A percentile compares a stretch with the other conserved stretches of the same genome.
These are phyloP conservation scores for Vultur gryphus DNA, from an alignment of 2,797 vertebrate genomes.

Conservation along the genomic window DNA sequence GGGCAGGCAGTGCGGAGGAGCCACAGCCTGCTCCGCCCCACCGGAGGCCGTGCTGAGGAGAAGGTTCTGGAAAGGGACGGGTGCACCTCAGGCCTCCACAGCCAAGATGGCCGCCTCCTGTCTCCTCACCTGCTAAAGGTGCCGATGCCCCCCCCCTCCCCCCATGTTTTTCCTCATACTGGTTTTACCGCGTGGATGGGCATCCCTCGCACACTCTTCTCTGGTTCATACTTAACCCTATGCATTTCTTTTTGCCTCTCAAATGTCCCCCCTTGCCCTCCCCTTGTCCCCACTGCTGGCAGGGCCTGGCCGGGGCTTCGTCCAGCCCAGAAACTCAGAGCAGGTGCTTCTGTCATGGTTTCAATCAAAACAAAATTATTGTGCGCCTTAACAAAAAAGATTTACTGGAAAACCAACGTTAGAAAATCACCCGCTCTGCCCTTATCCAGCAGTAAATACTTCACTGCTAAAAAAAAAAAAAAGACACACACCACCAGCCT, in stretches of 20 bases:
- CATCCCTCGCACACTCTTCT: rapidly evolving
- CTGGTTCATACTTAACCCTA: background rate
- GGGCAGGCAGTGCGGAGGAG: rapidly evolving
- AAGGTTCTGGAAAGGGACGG: background rate
- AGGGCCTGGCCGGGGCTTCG: rapidly evolving
- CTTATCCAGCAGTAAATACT: background rate
- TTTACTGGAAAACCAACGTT: background rate
- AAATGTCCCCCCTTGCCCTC: background rate
- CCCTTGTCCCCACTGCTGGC: background rate
- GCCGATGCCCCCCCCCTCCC: rapidly evolving
- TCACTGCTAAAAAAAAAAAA: background rate
- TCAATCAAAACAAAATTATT: background rate
- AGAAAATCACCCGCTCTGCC: background rate
- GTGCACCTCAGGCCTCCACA: rapidly evolving
- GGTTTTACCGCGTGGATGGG: rapidly evolving
- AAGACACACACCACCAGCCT: background rate
- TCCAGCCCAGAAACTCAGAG: background rate
- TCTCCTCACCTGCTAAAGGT: background rate
- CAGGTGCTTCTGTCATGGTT: background rate
- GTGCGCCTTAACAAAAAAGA: background rate
- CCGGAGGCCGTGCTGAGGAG: rapidly evolving
- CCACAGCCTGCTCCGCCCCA: rapidly evolving
- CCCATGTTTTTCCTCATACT: rapidly evolving
- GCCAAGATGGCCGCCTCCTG: background rate
- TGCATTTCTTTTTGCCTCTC: background rate